phyloP scores from a whole-genome alignment of 35 echinoderm and acorn worm species.

The Apostichopus californicus region DNA sequence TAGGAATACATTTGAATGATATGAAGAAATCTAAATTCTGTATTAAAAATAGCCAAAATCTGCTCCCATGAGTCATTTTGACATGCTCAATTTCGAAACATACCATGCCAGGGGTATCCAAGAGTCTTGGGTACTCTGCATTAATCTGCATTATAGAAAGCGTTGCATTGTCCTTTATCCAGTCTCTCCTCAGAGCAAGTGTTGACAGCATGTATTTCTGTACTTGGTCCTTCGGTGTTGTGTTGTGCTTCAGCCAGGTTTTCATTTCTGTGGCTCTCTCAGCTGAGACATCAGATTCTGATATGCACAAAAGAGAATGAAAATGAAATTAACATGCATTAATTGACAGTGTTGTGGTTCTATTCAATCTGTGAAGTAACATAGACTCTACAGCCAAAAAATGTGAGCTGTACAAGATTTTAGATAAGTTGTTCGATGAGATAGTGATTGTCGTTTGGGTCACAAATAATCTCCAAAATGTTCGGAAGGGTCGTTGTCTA shows the following conservation, averaged over 20 bases:
- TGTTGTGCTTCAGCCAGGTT: constrained; percentile 13
- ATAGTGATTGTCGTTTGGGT: neutral
- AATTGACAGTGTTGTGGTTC: neutral
- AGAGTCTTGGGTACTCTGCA: neutral
- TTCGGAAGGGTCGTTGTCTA: neutral
- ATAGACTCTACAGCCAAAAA: neutral
- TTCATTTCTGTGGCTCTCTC: constrained; percentile 12
- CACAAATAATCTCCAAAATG: neutral
- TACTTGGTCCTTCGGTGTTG: neutral
- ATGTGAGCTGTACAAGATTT: neutral
- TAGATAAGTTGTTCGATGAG: neutral
- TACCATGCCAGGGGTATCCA: constrained; percentile 24
- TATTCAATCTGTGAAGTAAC: neutral
- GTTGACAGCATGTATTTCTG: neutral
- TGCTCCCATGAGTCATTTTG: neutral
- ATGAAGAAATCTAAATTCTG: neutral
- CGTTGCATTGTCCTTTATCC: neutral
- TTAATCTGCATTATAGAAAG: neutral
- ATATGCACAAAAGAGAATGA: neutral
- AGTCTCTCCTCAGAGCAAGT: neutral
- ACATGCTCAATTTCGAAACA: neutral
- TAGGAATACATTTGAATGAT: neutral
- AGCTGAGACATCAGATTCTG: constrained; percentile 26
- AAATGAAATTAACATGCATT: neutral
- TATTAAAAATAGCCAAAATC: neutral